A percentile compares a stretch with the other conserved stretches of the same genome.
These are phyloP conservation scores for Martes martes DNA, from an alignment of 2,113 vertebrate species.

Conservation along the genomic window DNA sequence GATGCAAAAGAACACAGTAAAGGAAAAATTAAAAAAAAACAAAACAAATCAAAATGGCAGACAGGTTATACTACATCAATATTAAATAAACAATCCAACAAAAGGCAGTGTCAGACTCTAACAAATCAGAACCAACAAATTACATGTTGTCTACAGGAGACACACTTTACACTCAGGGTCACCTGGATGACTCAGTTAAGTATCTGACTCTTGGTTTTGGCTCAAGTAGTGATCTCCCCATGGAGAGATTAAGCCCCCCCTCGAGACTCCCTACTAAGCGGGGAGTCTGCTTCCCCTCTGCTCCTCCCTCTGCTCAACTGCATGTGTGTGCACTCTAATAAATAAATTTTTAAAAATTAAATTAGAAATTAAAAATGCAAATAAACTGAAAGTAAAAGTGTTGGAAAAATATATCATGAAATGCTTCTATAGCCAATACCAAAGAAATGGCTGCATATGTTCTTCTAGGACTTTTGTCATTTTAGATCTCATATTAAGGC, in stretches of 20 bases:
- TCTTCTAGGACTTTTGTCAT: not conserved
- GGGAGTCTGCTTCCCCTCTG: not conserved
- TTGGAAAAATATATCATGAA: not conserved
- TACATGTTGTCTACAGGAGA: not conserved
- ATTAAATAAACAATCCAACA: not conserved
- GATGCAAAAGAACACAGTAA: not conserved
- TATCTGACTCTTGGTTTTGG: not conserved
- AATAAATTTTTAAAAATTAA: not conserved
- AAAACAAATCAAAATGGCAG: not conserved
- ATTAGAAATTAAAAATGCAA: not conserved
- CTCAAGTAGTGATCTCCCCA: not conserved
- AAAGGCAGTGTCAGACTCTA: not conserved
- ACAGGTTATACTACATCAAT: not conserved
- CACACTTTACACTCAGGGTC: not conserved
- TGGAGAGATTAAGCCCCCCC: not conserved
- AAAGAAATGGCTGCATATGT: not conserved
- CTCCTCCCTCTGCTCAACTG: not conserved
- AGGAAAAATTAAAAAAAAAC: not conserved
- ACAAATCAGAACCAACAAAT: not conserved
- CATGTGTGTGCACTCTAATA: not conserved
- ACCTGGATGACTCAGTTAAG: not conserved
- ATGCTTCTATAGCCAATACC: not conserved
- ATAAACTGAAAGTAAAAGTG: not conserved
- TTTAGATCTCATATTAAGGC: not conserved
- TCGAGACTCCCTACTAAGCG: not conserved